Evolutionary conservation across 2,113 vertebrate species (phyloP).

Genomic region (Eolophus roseicapilla): DNA sequence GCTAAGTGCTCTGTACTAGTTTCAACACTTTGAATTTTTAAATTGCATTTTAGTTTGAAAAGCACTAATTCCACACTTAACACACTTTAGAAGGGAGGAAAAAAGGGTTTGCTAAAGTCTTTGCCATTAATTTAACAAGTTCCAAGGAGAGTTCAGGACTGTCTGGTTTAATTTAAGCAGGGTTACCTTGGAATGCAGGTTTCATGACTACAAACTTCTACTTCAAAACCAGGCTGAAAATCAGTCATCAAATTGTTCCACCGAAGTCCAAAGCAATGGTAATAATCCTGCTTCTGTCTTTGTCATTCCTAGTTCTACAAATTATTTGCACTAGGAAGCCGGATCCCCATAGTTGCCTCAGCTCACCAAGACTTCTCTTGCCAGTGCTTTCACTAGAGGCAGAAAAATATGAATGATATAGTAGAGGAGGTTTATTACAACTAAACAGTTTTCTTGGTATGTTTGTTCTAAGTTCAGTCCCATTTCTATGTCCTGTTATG

Average conservation of each 20-base stretch:
- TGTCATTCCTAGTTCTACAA: not conserved
- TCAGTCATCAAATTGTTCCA: not conserved
- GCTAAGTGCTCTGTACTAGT: not conserved
- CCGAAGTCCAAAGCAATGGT: conserved; percentile 16
- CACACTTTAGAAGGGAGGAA: not conserved
- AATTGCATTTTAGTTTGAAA: conserved; percentile 15
- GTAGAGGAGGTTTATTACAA: not conserved
- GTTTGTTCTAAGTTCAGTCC: not conserved
- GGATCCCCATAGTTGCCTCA: not conserved
- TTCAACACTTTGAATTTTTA: not conserved
- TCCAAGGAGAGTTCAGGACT: conserved; percentile 20
- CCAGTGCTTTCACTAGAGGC: not conserved
- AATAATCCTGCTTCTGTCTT: not conserved
- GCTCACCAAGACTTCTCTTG: not conserved
- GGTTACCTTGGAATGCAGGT: not conserved
- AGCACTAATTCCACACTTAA: not conserved
- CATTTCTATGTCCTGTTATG: not conserved
- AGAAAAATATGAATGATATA: not conserved
- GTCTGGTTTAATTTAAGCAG: conserved; percentile 23
- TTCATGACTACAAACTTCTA: conserved; percentile 16
- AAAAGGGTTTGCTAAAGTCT: not conserved
- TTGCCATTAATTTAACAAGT: conserved; percentile 6
- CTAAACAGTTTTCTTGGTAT: not conserved
- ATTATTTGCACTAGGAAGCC: not conserved
- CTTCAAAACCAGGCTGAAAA: conserved; percentile 35